Evolutionary conservation across 2,888 invertebrate genomes (phyloP).

Genomic region (Oxystoma pomonae): DNA sequence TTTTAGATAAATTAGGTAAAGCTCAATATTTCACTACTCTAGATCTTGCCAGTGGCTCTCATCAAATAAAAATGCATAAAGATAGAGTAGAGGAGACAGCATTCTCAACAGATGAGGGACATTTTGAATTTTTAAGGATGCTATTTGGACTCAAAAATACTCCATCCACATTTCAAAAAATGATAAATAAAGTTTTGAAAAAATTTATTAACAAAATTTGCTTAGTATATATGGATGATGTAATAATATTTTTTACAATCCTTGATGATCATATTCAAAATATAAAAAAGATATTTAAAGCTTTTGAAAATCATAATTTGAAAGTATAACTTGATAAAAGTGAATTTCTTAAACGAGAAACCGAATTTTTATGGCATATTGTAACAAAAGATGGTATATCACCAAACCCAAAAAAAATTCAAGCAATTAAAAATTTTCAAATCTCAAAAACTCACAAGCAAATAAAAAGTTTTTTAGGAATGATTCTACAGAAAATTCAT

Average conservation of each 20-base stretch:
- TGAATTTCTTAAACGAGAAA: conserved; percentile 22
- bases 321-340: conserved; percentile 27
- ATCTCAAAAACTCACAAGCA: conserved; percentile 26
- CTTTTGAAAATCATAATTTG: conserved; percentile 21
- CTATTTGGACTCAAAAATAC: conserved; percentile 32
- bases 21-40: conserved; percentile 23
- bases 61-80: conserved; percentile 25
- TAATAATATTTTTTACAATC: conserved; percentile 23
- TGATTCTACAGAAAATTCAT: conserved; percentile 26
- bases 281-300: conserved; percentile 24
- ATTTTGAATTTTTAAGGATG: conserved; percentile 31
- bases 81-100: conserved; percentile 19
- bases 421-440: conserved; percentile 22
- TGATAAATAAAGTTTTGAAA: conserved; percentile 29
- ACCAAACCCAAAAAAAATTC: conserved; percentile 25
- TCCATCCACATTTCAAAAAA: conserved; percentile 32
- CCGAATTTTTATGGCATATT: conserved; percentile 24
- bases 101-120: conserved; percentile 19
- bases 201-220: too few relatives aligned
- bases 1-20: conserved; percentile 23
- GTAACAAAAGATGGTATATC: conserved; percentile 26
- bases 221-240: too few relatives aligned
- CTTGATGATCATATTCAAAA: conserved; percentile 24
- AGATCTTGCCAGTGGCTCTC: conserved; percentile 23
- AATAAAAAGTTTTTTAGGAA: conserved; percentile 27